Evolutionary conservation across 2,797 vertebrate species (phyloP).

Genomic region (Micrastur ruficollis): DNA sequence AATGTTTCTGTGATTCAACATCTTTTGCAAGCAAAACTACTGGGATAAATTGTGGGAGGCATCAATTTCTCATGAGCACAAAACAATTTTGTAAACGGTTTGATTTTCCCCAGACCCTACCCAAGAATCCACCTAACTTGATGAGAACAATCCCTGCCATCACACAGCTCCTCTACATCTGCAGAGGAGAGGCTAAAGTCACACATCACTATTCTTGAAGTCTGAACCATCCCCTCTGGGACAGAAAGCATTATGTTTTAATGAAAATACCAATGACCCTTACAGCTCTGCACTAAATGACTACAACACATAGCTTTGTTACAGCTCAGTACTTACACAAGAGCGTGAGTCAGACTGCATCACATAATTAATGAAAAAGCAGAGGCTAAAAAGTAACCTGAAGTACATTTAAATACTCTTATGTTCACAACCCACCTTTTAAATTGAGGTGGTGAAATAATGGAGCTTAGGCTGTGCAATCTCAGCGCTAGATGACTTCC

Average conservation of each 20-base stretch:
- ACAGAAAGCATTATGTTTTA: background rate
- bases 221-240: background rate
- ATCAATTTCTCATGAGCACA: background rate
- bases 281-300: background rate
- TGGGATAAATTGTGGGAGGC: background rate
- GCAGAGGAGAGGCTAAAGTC: background rate
- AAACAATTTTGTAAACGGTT: background rate
- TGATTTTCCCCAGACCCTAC: background rate
- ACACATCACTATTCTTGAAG: background rate
- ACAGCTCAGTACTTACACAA: background rate
- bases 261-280: background rate
- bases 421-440: background rate
- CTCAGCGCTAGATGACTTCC: fast-evolving
- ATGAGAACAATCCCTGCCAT: background rate
- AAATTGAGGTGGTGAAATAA: background rate
- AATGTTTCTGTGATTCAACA: background rate
- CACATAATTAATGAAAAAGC: background rate
- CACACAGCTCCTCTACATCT: background rate
- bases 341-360: background rate
- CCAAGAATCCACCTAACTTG: background rate
- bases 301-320: background rate
- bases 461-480: background rate
- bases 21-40: background rate
- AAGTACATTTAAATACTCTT: background rate
- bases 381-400: background rate